phyloP scores from a whole-genome alignment of 2,113 vertebrate species.

The Amia ocellicauda region DNA sequence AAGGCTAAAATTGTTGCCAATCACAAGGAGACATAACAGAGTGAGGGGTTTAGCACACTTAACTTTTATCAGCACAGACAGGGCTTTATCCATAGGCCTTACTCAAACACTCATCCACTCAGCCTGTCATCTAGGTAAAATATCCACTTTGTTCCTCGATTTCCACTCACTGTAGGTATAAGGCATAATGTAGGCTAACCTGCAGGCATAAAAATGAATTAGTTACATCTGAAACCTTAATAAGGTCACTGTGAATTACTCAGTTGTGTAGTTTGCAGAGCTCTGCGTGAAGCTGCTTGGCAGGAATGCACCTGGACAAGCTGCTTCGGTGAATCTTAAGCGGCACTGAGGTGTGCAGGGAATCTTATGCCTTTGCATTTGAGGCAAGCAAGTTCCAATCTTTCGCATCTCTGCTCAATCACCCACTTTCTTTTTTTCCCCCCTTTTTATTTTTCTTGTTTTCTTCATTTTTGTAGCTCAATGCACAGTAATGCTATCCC shows the following conservation, averaged over 20 bases:
- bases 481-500: slow-evolving; percentile 1
- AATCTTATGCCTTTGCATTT: neutral
- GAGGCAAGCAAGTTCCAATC: neutral
- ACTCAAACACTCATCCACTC: too few relatives aligned
- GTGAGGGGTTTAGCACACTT: too few relatives aligned
- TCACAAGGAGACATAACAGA: too few relatives aligned
- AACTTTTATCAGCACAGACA: too few relatives aligned
- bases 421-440: neutral
- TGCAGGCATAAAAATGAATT: neutral
- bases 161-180: neutral
- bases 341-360: neutral
- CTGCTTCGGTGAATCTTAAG: slow-evolving; percentile 5
- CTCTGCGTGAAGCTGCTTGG: neutral
- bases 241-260: slow-evolving; percentile 2
- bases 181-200: neutral
- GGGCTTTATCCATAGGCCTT: too few relatives aligned
- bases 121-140: too few relatives aligned
- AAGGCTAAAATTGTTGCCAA: too few relatives aligned
- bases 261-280: neutral
- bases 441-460: neutral
- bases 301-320: neutral
- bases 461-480: neutral
- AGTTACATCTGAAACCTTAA: slow-evolving; percentile 9
- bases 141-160: neutral
- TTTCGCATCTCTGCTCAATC: neutral